phyloP scores from a whole-genome alignment of 2,888 invertebrate species.

The Horisme vitalbata region DNA sequence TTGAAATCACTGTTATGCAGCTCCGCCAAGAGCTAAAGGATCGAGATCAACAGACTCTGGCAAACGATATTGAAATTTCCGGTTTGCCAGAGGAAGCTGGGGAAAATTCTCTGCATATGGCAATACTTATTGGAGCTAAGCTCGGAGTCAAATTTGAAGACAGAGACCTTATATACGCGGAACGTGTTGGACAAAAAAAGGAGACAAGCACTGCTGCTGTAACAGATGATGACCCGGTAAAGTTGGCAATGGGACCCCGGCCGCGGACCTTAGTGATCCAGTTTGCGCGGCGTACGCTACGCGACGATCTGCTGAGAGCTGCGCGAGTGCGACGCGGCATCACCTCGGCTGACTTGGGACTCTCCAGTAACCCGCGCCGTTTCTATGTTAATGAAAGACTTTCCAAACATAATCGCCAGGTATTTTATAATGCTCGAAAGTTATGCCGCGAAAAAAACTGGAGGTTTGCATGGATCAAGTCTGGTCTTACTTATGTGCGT shows the following conservation, averaged over 20 bases:
- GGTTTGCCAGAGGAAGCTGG: no score
- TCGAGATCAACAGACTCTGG: no score
- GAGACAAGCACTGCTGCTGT: neutral
- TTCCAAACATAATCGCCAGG: neutral
- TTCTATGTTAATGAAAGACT: conserved; percentile 1
- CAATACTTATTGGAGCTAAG: neutral
- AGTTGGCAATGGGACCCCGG: neutral
- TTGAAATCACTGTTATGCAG: no score
- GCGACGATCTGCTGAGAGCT: conserved; percentile 1
- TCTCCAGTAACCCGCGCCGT: neutral
- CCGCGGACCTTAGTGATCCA: neutral
- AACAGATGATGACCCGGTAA: neutral
- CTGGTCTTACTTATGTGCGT: neutral
- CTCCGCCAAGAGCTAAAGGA: no score
- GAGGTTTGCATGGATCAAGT: conserved; percentile 1
- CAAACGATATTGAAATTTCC: no score
- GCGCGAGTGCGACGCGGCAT: neutral
- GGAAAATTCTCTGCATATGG: no score
- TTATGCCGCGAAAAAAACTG: neutral
- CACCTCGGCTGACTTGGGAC: neutral
- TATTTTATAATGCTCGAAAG: neutral
- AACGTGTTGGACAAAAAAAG: neutral
- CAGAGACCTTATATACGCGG: neutral
- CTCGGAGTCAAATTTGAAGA: neutral
- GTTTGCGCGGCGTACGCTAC: neutral